Base-by-base conservation (phyloP, 2,797 vertebrate genomes). In the Macropus fuliginosus region DNA sequence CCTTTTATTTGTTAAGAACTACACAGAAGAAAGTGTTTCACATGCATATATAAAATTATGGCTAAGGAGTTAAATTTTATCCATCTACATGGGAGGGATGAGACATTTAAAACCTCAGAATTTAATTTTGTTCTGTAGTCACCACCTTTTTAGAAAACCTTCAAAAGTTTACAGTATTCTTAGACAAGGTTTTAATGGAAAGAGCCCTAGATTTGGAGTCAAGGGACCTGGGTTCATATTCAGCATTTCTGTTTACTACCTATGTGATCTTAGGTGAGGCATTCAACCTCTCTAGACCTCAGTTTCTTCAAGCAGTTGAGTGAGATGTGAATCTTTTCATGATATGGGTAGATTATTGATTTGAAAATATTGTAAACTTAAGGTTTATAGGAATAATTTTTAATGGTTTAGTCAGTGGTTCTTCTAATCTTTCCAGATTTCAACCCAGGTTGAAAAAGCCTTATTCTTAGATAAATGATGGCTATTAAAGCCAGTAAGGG, bases 401-500 rank as follows among this genome's bases (percentile, higher is more conserved):
- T 81, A 91, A 0, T 89, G 57, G 81, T 96, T 96, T 55, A 90
- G 95, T 97, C 8, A 95, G 95, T 96, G 57, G 56, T 91, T 97
- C 93, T 95, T 93, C 81, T 46, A 55, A 66, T 52, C 24, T 81
- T 93, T 59, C 94, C 91, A 95, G 18, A 34, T 93, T 52, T 66
- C 90, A 93, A 55, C 87, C 93, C 90, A 46, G 91, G 92, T 59
- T 94, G 12, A 81, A 34, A 81, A 21, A 55, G 93, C 1, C 5
- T 0, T 4, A 92, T 5, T 29, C 97, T 56, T 55, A 91, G 93
- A 95, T 95, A 31, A 93, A 54, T 93, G 54, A 9, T 57, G 50
- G 5, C 0, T 62, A 34, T 81, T 91, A 4, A 94, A 90, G 14
- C 50, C 62, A 24, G 52, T 50, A 2, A 18, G 74, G 59, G 57